phyloP scores from a whole-genome alignment of 2,113 vertebrate genomes.

The Psittacula cyanocephala region DNA sequence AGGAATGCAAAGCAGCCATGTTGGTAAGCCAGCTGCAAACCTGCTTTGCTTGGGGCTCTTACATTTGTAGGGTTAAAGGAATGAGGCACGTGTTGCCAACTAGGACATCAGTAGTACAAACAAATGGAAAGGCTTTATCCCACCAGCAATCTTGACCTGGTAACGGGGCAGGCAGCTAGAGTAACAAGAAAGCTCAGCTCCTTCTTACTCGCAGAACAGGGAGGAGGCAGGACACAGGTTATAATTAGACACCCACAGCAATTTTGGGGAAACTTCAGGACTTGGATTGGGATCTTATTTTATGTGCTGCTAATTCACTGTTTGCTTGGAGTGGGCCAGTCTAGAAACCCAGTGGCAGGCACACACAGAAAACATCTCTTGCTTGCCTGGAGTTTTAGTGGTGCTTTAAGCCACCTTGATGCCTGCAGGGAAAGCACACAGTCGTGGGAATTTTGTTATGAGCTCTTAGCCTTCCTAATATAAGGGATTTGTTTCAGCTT shows the following conservation, averaged over 20 bases:
- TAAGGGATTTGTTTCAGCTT: neutral
- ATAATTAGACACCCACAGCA: constrained; percentile 64
- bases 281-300: neutral
- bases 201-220: constrained; percentile 17
- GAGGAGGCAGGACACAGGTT: constrained; percentile 17
- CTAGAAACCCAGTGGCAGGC: neutral
- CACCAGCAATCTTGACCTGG: constrained; percentile 32
- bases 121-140: constrained; percentile 46
- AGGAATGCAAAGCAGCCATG: constrained; percentile 65
- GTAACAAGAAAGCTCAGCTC: neutral
- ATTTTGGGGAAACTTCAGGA: constrained; percentile 39
- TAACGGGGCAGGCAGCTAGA: constrained; percentile 31
- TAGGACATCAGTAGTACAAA: constrained; percentile 65
- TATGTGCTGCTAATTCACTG: neutral
- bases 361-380: neutral
- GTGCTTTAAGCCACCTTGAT: neutral
- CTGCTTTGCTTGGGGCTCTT: constrained; percentile 71
- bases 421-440: neutral
- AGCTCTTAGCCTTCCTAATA: neutral
- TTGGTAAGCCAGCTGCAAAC: constrained; percentile 63
- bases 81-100: constrained; percentile 59
- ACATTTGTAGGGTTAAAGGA: constrained; percentile 59
- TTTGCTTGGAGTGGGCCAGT: neutral
- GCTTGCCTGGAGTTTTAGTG: neutral
- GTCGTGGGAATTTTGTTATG: neutral